phyloP scores from a whole-genome alignment of 2,113 vertebrate species.

The Aspiorhynchus laticeps region DNA sequence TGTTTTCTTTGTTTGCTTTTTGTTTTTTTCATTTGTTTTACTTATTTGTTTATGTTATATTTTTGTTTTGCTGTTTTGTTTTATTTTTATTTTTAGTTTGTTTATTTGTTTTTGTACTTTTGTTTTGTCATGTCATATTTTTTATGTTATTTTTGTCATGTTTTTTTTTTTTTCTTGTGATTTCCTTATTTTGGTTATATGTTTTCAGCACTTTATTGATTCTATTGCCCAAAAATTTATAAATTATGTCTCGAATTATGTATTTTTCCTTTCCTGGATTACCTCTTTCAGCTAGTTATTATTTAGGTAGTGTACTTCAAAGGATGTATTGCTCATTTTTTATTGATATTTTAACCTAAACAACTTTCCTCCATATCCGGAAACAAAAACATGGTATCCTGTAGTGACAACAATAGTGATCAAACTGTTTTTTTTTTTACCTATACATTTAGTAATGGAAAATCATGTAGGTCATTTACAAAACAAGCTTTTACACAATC shows the following conservation, averaged over 20 bases:
- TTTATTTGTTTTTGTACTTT: neutral
- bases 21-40: neutral
- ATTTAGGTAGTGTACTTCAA: neutral
- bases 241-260: neutral
- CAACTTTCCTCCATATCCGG: neutral
- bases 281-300: neutral
- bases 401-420: neutral
- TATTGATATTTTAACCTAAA: neutral
- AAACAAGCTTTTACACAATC: neutral
- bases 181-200: neutral
- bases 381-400: neutral
- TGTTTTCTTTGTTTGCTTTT: neutral
- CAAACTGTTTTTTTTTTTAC: neutral
- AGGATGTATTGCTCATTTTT: neutral
- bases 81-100: neutral
- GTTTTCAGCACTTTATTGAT: conserved; percentile 22
- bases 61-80: neutral
- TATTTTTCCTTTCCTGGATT: neutral
- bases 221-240: neutral
- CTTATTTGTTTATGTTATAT: neutral
- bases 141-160: neutral
- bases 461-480: neutral
- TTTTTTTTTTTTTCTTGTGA: neutral
- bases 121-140: too few species aligned
- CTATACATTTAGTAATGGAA: neutral